Conservation (phyloP, 2,797 vertebrate genomes). For the Chromobotia macracanthus region DNA sequence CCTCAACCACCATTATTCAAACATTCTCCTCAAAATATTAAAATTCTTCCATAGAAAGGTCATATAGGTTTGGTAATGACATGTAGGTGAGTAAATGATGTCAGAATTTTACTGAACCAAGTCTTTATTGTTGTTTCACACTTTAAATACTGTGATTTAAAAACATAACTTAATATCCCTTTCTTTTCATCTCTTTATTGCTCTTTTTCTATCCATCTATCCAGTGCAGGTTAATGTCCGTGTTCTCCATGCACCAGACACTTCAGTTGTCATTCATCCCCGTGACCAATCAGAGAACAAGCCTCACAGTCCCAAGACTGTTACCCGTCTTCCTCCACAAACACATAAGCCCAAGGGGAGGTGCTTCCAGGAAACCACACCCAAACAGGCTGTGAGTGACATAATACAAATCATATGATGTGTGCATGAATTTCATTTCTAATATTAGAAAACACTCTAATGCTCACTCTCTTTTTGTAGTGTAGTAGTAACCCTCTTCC, state of each 20-base stretch:
- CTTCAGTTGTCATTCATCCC: constrained; percentile 87
- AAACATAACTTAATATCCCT: not conserved
- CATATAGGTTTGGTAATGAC: not conserved
- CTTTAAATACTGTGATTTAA: not conserved
- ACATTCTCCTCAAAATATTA: too few relatives aligned
- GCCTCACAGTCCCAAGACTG: constrained; percentile 65
- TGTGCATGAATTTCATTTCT: too few relatives aligned
- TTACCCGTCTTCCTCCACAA: constrained; percentile 67
- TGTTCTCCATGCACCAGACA: constrained; percentile 85
- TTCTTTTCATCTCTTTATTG: not conserved
- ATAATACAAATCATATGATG: not conserved
- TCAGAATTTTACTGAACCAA: too few relatives aligned
- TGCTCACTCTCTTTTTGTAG: constrained; percentile 65
- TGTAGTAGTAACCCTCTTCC: constrained; percentile 92
- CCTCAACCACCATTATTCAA: too few relatives aligned
- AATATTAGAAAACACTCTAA: not conserved
- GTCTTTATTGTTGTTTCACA: not conserved
- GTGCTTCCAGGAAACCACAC: constrained; percentile 93
- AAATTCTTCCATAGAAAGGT: not conserved
- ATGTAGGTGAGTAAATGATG: not conserved
- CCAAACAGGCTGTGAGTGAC: constrained; percentile 87
- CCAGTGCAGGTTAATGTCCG: constrained; percentile 88
- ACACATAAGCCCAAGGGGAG: constrained; percentile 89
- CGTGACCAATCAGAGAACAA: constrained; percentile 76
- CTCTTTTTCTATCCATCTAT: constrained; percentile 43